These are phyloP conservation scores for Stichopus chloronotus DNA, from an alignment of 35 echinoderm and acorn worm genomes.

Conservation along the genomic window DNA sequence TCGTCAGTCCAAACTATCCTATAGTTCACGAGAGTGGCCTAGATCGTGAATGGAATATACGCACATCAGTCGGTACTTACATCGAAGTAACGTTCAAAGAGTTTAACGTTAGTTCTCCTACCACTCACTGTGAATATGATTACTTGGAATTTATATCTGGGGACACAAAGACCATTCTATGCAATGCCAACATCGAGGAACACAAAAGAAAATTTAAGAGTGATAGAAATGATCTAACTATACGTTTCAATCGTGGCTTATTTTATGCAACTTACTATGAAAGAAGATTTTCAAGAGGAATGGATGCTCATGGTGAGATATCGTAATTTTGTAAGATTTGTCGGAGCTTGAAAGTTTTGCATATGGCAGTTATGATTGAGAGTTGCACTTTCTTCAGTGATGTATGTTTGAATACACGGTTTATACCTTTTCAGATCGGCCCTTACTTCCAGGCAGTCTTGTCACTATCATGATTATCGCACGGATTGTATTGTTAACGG, in stretches of 20 bases:
- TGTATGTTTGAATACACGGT: no score
- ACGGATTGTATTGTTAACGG: no score
- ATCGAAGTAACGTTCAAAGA: not conserved
- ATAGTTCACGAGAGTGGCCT: not conserved
- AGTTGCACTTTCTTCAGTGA: no score
- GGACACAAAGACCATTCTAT: not conserved
- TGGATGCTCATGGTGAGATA: not conserved
- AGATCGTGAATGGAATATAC: constrained; percentile 1
- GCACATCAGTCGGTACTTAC: not conserved
- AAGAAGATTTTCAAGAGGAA: not conserved
- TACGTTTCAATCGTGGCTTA: not conserved
- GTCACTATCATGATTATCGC: no score
- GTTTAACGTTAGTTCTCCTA: constrained; percentile 16
- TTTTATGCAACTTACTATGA: not conserved
- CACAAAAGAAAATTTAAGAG: not conserved
- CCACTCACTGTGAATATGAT: not conserved
- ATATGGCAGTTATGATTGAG: no score
- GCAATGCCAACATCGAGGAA: constrained; percentile 7
- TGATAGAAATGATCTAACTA: not conserved
- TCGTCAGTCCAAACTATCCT: constrained; percentile 14
- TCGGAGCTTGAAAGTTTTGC: no score
- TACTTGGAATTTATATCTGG: not conserved
- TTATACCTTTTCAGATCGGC: no score
- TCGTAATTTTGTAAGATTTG: no score
- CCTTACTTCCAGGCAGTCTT: no score